Percentiles rank a stretch among this genome's conserved stretches.
phyloP scores from a whole-genome alignment of 2,888 invertebrate genomes.

The Germaria angustata region DNA sequence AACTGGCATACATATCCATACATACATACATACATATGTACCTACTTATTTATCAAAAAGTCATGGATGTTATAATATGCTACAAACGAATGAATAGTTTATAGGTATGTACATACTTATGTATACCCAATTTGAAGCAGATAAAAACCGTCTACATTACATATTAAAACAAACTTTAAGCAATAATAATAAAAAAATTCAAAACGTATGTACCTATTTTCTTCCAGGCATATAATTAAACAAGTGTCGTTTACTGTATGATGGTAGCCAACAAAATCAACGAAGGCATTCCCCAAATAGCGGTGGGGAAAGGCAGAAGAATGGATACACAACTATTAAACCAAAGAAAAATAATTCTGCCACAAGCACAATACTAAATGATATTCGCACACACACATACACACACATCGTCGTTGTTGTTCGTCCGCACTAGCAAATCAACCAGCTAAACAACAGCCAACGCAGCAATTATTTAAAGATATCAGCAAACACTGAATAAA shows the following conservation, averaged over 20 bases:
- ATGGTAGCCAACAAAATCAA: conserved; percentile 59
- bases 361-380: conserved; percentile 9
- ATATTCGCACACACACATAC: not conserved
- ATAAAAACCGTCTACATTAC: too few species aligned
- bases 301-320: conserved; percentile 39
- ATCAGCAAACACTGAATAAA: conserved; percentile 12
- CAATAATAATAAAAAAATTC: too few species aligned
- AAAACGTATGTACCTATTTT: too few species aligned
- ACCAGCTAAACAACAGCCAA: conserved; percentile 51
- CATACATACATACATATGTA: too few species aligned
- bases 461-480: conserved; percentile 53
- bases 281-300: conserved; percentile 61
- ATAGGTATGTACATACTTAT: too few species aligned
- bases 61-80: too few species aligned
- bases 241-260: conserved; percentile 56
- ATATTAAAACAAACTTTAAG: too few species aligned
- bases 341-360: conserved; percentile 41
- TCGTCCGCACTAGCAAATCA: conserved; percentile 16
- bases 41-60: too few species aligned
- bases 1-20: too few species aligned
- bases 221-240: conserved; percentile 49
- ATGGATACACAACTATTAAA: conserved; percentile 34
- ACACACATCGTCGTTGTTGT: not conserved
- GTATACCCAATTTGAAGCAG: too few species aligned
- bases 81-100: too few species aligned